Base-by-base conservation (phyloP, 30 jellyfish, hydroid and myxozoan genomes). In the Turritopsis dohrnii region DNA sequence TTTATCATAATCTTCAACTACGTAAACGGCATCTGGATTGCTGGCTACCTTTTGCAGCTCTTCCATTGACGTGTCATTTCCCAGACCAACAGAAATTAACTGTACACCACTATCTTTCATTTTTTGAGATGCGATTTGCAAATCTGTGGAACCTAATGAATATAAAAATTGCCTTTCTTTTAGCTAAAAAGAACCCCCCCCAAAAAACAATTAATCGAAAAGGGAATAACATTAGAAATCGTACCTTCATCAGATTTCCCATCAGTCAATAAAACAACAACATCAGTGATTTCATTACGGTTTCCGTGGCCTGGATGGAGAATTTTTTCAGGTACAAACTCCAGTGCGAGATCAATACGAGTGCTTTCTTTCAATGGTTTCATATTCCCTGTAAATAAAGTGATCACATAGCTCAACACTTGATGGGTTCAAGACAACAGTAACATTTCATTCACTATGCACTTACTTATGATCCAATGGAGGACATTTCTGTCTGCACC, bases 41-140 rank as follows among this genome's bases (percentile, higher is more conserved):
- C 87, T 88, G 74, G 94, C 89, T 21, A 93, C 89, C 1, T 89
- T 79, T 24, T 53, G 54, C 76, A 93, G 84, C 66, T 93, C 98
- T 7, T 75, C 53, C 66, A 75, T 54, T 29, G 81, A 87, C 52
- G 95, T 69, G 60, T 93, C 94, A 23, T 54, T 26, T 0, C 98
- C 98, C 28, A 93, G 88, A 18, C 96, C 98, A 81, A 93, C 96
- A 16, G 96, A 80, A 5, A 88, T 25, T 52, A 93, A 86, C 52
- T 93, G 91, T 5, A 85, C 85, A 18, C 95, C 96, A 29, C 23
- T 71, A 71, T 88, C 90, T 77, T 90, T 79, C 29, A 93, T 69
- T 8, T 90, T 90, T 52, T 85, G 79, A 18, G 90, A 85, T 0
- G 98, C 98, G 66, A 79, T 52, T 1, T 54, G 83, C 3, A 93